Base-by-base conservation (phyloP, 1,140 invertebrate species). In the Thaumatotibia leucotreta region DNA sequence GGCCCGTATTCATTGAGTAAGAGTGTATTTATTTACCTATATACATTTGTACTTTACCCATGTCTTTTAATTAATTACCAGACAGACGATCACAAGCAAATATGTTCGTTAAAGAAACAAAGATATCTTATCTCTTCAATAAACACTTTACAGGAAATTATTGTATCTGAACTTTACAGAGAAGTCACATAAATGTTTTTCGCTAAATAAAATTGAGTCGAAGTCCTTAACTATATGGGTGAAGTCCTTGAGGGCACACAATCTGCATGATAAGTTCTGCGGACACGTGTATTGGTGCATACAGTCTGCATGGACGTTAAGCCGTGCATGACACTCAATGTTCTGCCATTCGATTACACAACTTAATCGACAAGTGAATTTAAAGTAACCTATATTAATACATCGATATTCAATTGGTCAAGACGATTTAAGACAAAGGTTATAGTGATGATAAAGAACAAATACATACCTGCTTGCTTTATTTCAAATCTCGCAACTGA, bases 231-330 rank as follows among this genome's bases (percentile, higher is more conserved):
- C 1, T 27, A 58, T 27, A 58, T 58, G 29, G 52, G 52, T 58
- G 52, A 31, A 27, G 24, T 31, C 52, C 52, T 58, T 58, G 52
- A 58, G 24, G 14, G 52, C 27, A 31, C 52, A 27, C 24, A 27
- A 27, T 58, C 24, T 58, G 52, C 52, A 58, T 58, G 24, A 58
- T 27, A 58, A 58, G 24, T 58, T 11, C n/a, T 11, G 3, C 4
- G n/a, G n/a, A 58, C 52, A 54, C 50, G 52, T 27, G 52, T 27
- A 6, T 45, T n/a, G 23, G 52, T 29, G 5, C 52, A 14, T 45
- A 58, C 23, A 14, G n/a, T 23, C n/a, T 58, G 52, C 52, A 58
- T 58, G 52, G 24, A 58, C 27, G 29, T 58, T 58, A 27, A 58
- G 52, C 23, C 24, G 52, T 58, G 11, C 52, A 24, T 29, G 52